Evolutionary conservation across 2,888 invertebrate genomes (phyloP), one percentile per base, ranked within the genome.

Genomic region (Agonopterix alstromeriana): DNA sequence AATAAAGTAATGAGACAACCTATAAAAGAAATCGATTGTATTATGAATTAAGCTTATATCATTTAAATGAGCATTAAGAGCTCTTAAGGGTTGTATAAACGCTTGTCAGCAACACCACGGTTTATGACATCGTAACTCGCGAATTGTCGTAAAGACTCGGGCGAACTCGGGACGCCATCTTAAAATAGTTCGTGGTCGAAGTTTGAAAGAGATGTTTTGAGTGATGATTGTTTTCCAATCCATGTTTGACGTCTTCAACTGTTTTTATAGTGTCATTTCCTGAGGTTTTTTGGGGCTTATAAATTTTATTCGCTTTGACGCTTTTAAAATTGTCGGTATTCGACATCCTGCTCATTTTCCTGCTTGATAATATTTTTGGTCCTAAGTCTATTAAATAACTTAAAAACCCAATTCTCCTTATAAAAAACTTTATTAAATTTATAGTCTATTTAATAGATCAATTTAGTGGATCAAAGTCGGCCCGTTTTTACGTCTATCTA

Each of bases 121-220:
- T 78, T 82, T 79, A 82, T 74, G 62, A 67, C 65, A 67, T 72
- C 74, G 65, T 79, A 79, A 80, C 73, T 82, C 69, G 77, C 73
- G 63, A 73, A 70, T 70, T 57, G 62, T 72, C 77, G 75, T 79
- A 75, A 79, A 79, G 65, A 63, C 60, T 69, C 70, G 66, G 62
- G 56, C 55, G 57, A 55, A 65, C 62, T 74, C 72, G 67, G 67
- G 72, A 67, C 72, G 70, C 71, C 72, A 72, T 77, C 70, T 77
- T 75, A 73, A 77, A 77, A 76, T 79, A 80, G 73, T 69, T 67
- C 60, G 61, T 57, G 65, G 70, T 70, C 65, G 61, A 73, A 75
- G 61, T 61, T 58, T 54, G 53, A 56, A 55, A 57, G 9, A 48
- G 44, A 42, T 46, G 52, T 46, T 51, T 50, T 65, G 66, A 42